phyloP scores from a whole-genome alignment of 2,888 invertebrate genomes.

The Dichetophora obliterata region DNA sequence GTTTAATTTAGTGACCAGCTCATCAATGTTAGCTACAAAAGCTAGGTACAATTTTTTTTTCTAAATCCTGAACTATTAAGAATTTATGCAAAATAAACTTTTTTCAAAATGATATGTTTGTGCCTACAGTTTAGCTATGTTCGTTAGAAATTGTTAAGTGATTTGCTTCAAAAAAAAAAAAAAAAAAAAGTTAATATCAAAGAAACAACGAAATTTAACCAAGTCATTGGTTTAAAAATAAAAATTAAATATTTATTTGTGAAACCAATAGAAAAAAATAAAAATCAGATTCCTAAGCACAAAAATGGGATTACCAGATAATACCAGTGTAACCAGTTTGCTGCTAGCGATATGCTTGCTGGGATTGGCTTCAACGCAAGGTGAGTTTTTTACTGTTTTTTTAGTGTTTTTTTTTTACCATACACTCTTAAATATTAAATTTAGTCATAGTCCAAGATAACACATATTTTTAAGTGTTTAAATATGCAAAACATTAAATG shows the following conservation, averaged over 20 bases:
- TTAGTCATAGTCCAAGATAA: not conserved
- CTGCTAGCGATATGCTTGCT: not conserved
- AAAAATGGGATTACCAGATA: slow-evolving; percentile 29
- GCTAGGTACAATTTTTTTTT: too few species aligned
- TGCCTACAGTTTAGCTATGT: not conserved
- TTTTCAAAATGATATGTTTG: too few species aligned
- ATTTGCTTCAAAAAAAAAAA: not conserved
- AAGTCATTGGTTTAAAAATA: too few species aligned
- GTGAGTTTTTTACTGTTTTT: slow-evolving; percentile 15
- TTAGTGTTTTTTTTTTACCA: not conserved
- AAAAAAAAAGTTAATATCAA: not conserved
- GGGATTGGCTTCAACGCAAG: slow-evolving; percentile 17
- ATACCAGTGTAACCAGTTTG: slow-evolving; percentile 19
- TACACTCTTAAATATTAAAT: too few species aligned
- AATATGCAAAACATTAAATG: not conserved
- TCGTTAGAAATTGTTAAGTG: not conserved
- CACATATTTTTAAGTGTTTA: not conserved
- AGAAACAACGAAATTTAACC: not conserved
- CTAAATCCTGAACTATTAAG: too few species aligned
- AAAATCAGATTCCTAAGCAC: not conserved
- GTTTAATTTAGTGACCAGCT: too few species aligned
- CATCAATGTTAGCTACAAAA: too few species aligned
- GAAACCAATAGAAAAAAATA: not conserved
- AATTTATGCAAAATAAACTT: too few species aligned
- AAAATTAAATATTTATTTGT: not conserved